A percentile compares a stretch with the other conserved stretches of the same genome.
These are phyloP conservation scores for Mionectes olivaceus DNA, from an alignment of 2,797 vertebrate species.

Conservation along the genomic window DNA sequence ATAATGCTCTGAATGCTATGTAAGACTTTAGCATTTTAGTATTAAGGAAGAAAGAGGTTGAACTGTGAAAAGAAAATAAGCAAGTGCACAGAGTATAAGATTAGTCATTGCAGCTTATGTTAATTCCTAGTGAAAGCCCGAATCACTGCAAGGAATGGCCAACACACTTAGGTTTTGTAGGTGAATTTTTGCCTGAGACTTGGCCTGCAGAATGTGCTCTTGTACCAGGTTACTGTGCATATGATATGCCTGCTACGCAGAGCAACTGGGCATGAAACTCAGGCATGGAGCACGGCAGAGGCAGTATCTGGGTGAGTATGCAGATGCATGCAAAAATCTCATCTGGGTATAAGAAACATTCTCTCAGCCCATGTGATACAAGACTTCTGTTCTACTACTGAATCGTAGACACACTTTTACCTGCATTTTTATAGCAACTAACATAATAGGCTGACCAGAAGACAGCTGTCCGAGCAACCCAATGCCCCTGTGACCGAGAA, in stretches of 20 bases:
- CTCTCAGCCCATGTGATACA: constrained; percentile 21
- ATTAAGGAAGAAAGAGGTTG: constrained; percentile 40
- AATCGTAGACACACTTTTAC: background rate
- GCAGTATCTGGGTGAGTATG: constrained; percentile 29
- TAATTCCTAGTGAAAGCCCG: constrained; percentile 67
- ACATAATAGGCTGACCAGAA: background rate
- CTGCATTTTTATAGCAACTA: constrained; percentile 4
- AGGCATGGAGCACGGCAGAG: constrained; percentile 52
- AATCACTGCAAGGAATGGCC: constrained; percentile 44
- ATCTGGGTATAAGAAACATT: constrained; percentile 18
- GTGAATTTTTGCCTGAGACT: constrained; percentile 27
- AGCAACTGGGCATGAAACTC: background rate
- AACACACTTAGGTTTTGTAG: constrained; percentile 44
- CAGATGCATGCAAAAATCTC: constrained; percentile 37
- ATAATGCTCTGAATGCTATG: constrained; percentile 65
- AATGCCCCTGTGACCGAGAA: background rate
- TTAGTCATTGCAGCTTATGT: constrained; percentile 41
- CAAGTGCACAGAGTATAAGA: constrained; percentile 37
- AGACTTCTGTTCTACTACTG: background rate
- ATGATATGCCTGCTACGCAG: constrained; percentile 62
- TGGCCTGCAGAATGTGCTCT: constrained; percentile 51
- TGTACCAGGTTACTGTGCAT: constrained; percentile 29
- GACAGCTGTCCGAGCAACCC: background rate
- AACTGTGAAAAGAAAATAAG: constrained; percentile 65
- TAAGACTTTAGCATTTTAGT: constrained; percentile 47